Base-by-base conservation (phyloP, 1,140 invertebrate species). In the Lepidotrigona ventralis region DNA sequence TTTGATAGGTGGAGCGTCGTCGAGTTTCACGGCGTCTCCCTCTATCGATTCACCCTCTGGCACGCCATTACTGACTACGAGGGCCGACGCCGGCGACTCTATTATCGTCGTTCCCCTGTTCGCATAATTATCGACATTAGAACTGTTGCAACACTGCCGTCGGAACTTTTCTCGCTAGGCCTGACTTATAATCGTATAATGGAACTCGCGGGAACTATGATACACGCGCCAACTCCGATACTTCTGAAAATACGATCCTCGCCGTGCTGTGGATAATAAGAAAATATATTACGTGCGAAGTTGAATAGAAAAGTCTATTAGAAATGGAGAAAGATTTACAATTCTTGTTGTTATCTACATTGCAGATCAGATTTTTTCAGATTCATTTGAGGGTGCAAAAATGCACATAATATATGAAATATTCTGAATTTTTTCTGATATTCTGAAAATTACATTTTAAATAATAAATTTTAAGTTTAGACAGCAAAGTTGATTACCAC, bases 31-130 rank as follows among this genome's bases (percentile, higher is more conserved):
- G 87, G 90, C 64, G 75, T 84, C 86, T 90, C 88, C 85, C 80
- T 86, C 83, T 93, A 94, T 94, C 92, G 93, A 94, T 88, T 81
- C 91, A 88, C 84, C 88, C 84, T 81, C 89, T 81, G 89, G 88
- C 90, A 91, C 91, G 92, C 92, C 92, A 91, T 92, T 87, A 86
- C 86, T 86, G 87, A 74, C 84, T 88, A 81, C 63, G 21, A 64
- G 68, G 23, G 56, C 75, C 78, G 75, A 85, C 78, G 69, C 69
- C 71, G 74, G 72, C 85, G 70, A 60, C 60, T 53, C 68, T 85
- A 58, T 78, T 88, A 88, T 72, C 75, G 23, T 19, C 46, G 15
- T 33, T 66, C 75, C 80, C 71, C 29, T 75, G 64, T 54, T 76
- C 78, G 63, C 73, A 80, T 80, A 85, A 85, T 90, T 89, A 84